These are phyloP conservation scores for Oscheius sp. DNA, from an alignment of 2,888 invertebrate genomes.

Conservation along the genomic window DNA sequence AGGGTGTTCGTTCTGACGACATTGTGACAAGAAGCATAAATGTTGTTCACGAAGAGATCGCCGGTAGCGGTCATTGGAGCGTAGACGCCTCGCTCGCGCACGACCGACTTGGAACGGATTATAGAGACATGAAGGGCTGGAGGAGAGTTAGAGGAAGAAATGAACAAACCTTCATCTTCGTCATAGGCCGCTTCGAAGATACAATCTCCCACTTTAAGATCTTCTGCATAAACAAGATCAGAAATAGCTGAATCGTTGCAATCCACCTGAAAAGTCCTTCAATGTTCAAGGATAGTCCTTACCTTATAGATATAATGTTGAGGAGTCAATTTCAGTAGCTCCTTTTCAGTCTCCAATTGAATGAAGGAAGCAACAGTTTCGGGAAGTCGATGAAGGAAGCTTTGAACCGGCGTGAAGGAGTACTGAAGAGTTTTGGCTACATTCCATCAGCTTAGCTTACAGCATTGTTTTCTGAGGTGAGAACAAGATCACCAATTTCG, in stretches of 20 bases:
- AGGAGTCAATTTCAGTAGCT: slow-evolving; percentile 52
- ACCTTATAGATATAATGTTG: slow-evolving; percentile 64
- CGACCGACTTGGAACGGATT: slow-evolving; percentile 36
- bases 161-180: slow-evolving; percentile 27
- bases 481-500: slow-evolving; percentile 55
- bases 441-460: slow-evolving; percentile 30
- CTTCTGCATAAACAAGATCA: slow-evolving; percentile 56
- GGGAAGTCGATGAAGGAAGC: slow-evolving; percentile 59
- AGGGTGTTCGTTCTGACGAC: slow-evolving; percentile 55
- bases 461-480: slow-evolving; percentile 48
- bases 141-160: slow-evolving; percentile 1
- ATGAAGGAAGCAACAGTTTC: slow-evolving; percentile 55
- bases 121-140: slow-evolving; percentile 35
- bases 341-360: slow-evolving; percentile 43
- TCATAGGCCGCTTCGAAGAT: slow-evolving; percentile 37
- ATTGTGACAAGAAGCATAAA: slow-evolving; percentile 64
- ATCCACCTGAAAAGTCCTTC: slow-evolving; percentile 31
- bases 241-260: slow-evolving; percentile 35
- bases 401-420: slow-evolving; percentile 51
- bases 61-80: slow-evolving; percentile 63
- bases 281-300: not conserved
- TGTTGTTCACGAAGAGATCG: slow-evolving; percentile 58
- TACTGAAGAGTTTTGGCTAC: slow-evolving; percentile 31
- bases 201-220: slow-evolving; percentile 56
- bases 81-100: slow-evolving; percentile 55